Evolutionary conservation across 2,113 vertebrate genomes (phyloP), one percentile per base, ranked within the genome.

Genomic region (Cynopterus brachyotis): DNA sequence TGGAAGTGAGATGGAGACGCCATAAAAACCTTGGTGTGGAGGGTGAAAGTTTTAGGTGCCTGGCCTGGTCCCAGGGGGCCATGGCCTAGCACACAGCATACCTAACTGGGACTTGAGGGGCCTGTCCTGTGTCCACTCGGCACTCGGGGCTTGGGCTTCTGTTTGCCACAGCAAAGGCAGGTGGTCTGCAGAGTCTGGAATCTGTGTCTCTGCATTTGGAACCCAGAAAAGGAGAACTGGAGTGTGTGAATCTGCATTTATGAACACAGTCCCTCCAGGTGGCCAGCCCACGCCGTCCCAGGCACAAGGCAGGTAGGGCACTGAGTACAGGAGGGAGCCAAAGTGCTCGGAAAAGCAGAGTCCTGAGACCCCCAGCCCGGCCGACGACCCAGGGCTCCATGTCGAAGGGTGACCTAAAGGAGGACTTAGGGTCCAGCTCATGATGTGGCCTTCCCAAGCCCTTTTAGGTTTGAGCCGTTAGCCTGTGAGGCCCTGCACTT

Each of bases 31-130:
- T 6, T n/a, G 59, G 16, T 20, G 19, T 15, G 32, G 17, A 28
- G 15, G 40, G 8, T 30, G 50, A 7, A 24, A n/a, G n/a, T 7
- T 20, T 0, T 15, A 35, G 40, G 1, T 50, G 66, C 22, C 2
- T 2, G 11, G 6, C 8, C 0, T 8, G 28, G 35, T 47, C 53
- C 24, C 12, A 8, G n/a, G 37, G 47, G 47, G 4, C 1, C 13
- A 3, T 1, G 9, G 47, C 28, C 19, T 10, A 6, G 85, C 6
- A 0, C 5, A 5, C 1, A 28, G 40, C 55, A 37, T 40, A 1
- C n/a, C 15, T 1, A n/a, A 2, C 1, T 16, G 62, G 10, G 32
- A 7, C 12, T 0, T 20, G 3, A 32, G 67, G 28, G 62, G 4
- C 22, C 50, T 22, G 62, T 26, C 53, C 91, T 28, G 35, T 28